Percentiles rank a stretch among this genome's conserved stretches.
phyloP scores from a whole-genome alignment of 1,140 invertebrate genomes.

The Cotesia vestalis region DNA sequence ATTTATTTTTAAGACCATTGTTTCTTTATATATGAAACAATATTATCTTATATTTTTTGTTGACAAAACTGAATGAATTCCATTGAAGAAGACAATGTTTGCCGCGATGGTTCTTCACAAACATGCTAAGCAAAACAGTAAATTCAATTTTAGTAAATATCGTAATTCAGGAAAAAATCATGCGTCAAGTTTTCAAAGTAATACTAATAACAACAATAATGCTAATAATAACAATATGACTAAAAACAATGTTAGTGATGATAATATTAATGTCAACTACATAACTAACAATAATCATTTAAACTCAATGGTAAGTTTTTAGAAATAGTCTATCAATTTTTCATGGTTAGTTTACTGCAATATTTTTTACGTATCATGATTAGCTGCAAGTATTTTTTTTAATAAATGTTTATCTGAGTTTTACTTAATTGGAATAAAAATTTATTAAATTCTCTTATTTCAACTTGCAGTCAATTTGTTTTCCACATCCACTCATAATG shows the following conservation, averaged over 20 bases:
- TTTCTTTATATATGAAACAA: no score
- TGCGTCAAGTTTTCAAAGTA: constrained; percentile 54
- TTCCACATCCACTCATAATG: no score
- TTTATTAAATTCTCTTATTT: no score
- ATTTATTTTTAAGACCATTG: no score
- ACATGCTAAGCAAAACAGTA: constrained; percentile 57
- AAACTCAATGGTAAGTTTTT: constrained; percentile 55
- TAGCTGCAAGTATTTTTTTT: neutral
- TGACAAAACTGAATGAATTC: neutral
- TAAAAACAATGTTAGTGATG: constrained; percentile 44
- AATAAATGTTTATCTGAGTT: no score
- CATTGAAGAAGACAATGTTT: constrained; percentile 51
- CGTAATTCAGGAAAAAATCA: constrained; percentile 45
- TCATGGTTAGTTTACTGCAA: neutral
- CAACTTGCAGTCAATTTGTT: no score
- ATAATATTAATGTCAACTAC: constrained; percentile 44
- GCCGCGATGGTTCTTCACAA: constrained; percentile 64
- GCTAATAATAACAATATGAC: constrained; percentile 54
- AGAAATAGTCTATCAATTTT: neutral
- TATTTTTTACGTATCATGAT: neutral
- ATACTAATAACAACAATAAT: constrained; percentile 50
- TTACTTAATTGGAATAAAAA: no score
- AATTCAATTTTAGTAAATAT: constrained; percentile 40
- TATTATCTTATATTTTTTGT: neutral
- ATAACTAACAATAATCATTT: constrained; percentile 31